Percentiles rank a stretch among this genome's conserved stretches.
Conservation (phyloP, 2,888 invertebrate species). For the Pteria penguin region DNA sequence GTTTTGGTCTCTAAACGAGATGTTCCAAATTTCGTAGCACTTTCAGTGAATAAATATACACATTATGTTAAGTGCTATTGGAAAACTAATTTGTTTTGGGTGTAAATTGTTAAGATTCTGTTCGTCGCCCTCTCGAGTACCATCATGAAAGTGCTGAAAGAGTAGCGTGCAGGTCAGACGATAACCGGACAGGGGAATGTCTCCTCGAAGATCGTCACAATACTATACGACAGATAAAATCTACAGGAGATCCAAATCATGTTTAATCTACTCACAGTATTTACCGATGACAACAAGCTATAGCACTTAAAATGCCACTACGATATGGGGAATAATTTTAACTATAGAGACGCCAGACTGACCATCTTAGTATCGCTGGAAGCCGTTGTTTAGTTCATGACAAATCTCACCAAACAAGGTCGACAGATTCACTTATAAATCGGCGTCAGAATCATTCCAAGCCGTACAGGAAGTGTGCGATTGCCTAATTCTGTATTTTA, state of each 20-base stretch:
- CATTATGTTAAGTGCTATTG: not conserved
- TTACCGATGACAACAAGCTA: not conserved
- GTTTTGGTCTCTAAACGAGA: too few relatives aligned
- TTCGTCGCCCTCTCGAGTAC: not conserved
- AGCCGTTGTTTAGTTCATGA: too few relatives aligned
- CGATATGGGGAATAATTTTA: not conserved
- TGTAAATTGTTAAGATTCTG: not conserved
- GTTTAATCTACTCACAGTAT: not conserved
- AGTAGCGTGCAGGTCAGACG: not conserved
- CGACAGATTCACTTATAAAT: too few relatives aligned
- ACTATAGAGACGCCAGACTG: too few relatives aligned
- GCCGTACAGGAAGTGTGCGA: too few relatives aligned
- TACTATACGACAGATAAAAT: not conserved
- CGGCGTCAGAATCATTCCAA: too few relatives aligned
- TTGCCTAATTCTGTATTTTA: too few relatives aligned
- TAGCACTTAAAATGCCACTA: not conserved
- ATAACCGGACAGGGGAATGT: not conserved
- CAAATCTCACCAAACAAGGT: too few relatives aligned
- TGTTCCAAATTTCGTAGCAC: too few relatives aligned
- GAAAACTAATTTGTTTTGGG: not conserved
- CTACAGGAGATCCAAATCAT: not conserved
- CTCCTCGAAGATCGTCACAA: not conserved
- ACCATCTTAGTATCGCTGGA: too few relatives aligned
- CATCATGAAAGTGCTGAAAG: not conserved
- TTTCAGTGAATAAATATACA: too few relatives aligned